These are phyloP conservation scores for Spodoptera littoralis DNA, from an alignment of 2,888 invertebrate genomes.

Conservation along the genomic window DNA sequence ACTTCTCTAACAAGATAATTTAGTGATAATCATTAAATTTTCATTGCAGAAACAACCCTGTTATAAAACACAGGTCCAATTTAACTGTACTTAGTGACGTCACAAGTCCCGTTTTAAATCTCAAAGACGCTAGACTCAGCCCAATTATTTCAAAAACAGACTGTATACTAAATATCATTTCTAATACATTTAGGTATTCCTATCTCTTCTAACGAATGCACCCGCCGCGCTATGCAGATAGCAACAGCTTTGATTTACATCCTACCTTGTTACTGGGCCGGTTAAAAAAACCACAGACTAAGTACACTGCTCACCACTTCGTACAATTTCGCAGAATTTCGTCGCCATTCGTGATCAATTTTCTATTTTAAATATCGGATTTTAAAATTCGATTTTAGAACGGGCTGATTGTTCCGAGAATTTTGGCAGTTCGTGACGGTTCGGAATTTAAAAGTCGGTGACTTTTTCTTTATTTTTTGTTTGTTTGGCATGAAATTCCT, in stretches of 20 bases:
- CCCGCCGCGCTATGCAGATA: conserved; percentile 75
- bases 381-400: conserved; percentile 25
- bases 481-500: conserved; percentile 27
- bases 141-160: conserved; percentile 53
- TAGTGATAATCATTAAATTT: not conserved
- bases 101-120: conserved; percentile 4
- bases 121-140: conserved; percentile 7
- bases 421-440: conserved; percentile 31
- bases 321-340: conserved; percentile 12
- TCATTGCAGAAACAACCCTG: not conserved
- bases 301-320: conserved; percentile 46
- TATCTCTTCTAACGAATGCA: conserved; percentile 66
- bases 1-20: no score
- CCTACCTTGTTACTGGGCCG: conserved; percentile 69
- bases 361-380: conserved; percentile 37
- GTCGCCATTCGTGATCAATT: conserved; percentile 38
- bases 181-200: conserved; percentile 58
- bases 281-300: conserved; percentile 60
- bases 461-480: conserved; percentile 4
- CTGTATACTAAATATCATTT: conserved; percentile 57
- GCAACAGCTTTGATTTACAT: conserved; percentile 77
- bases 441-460: conserved; percentile 32
- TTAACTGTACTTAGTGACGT: conserved; percentile 8
- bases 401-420: conserved; percentile 38
- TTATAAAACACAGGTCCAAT: no score